Evolutionary conservation across 2,888 invertebrate species (phyloP), one percentile per base, ranked within the genome.

Genomic region (Patella depressa): DNA sequence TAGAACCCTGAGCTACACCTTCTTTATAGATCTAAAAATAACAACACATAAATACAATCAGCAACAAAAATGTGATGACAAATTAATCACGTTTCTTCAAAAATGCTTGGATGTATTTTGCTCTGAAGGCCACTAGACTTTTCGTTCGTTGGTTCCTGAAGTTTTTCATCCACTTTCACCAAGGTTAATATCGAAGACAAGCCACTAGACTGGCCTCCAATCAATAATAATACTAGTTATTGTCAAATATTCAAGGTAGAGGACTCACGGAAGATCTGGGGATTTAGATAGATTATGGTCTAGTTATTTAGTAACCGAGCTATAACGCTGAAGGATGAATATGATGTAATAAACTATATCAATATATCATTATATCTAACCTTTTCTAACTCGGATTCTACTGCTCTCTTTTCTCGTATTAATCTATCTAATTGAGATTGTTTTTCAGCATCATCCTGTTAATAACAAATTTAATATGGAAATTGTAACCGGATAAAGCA

Each of bases 331-430:
- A 34, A 34, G 34, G 5, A 34, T 34, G 34, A 34, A 34, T 34
- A 34, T 34, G 34, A 34, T 34, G 34, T 34, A 34, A 34, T 34
- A 34, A 34, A 45, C 45, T 45, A 45, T 9, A 45, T 45, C 45
- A 45, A 45, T 45, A 45, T 9, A 45, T 29, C 2, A 29, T 45
- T 34, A 15, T 19, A 19, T 45, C 75, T 80, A 72, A 90, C 89
- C 86, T 87, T 89, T 78, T 91, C 90, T 53, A 91, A 79, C 73
- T 91, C 91, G 19, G 89, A 83, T 75, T 91, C 91, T 9, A 88
- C 89, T 12, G 89, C 85, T 76, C 90, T 79, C 79, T 90, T 90
- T 81, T 91, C 91, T 78, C 90, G 80, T 7, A 90, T 70, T 15
- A 88, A 86, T 77, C 90, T 84, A 71, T 90, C 89, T 34, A 90